Percentiles rank a stretch among this genome's conserved stretches.
Evolutionary conservation across 2,113 vertebrate species (phyloP).

Genomic region (Gavia stellata): DNA sequence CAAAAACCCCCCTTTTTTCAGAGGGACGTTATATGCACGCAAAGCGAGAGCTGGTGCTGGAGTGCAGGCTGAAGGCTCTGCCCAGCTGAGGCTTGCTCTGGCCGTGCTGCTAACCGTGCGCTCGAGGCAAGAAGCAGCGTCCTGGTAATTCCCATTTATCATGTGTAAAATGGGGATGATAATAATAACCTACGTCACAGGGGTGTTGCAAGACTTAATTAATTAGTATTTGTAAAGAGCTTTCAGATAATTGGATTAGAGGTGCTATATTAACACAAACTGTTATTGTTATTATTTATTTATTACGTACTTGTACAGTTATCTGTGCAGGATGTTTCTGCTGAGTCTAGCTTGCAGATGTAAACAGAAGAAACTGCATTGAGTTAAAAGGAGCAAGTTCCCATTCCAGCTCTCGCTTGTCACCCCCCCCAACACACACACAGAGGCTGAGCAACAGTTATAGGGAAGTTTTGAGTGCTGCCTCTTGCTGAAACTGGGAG

Average conservation of each 20-base stretch:
- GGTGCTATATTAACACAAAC: constrained; percentile 60
- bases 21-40: rapidly evolving
- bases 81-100: background rate
- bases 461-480: background rate
- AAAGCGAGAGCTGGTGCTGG: background rate
- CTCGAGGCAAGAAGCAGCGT: background rate
- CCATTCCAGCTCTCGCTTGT: background rate
- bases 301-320: constrained; percentile 37
- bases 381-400: background rate
- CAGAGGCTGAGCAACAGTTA: background rate
- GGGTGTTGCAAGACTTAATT: constrained; percentile 57
- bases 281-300: constrained; percentile 67
- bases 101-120: rapidly evolving
- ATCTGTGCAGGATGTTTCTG: constrained; percentile 31
- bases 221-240: constrained; percentile 65
- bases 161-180: constrained; percentile 26
- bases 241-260: constrained; percentile 66
- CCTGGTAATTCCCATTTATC: constrained; percentile 22
- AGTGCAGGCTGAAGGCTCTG: background rate
- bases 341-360: background rate
- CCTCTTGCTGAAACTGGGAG: background rate
- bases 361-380: background rate
- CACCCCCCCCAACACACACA: background rate
- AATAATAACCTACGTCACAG: constrained; percentile 60
- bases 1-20: rapidly evolving